Evolutionary conservation across 2,888 invertebrate species (phyloP), one percentile per base, ranked within the genome.

Genomic region (Prostheceraeus crozeri): DNA sequence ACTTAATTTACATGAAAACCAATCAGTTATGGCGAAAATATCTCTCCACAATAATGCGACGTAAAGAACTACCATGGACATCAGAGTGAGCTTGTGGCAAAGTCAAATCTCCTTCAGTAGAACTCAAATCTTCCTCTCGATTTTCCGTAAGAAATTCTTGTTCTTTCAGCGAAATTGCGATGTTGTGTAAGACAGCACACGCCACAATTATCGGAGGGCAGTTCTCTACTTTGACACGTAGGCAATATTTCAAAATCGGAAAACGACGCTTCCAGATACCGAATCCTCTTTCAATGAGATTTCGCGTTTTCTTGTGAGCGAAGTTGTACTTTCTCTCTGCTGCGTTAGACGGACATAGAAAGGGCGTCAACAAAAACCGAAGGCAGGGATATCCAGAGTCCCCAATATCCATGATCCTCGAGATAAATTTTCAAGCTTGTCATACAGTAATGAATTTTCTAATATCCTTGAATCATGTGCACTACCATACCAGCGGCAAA

Each of bases 301-400:
- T 71, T 46, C 72, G 62, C 8, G 71, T 71, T 52, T 66, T 61
- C 23, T 71, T 71, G 31, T 70, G 70, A 3, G 69, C 64, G 46
- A 67, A 65, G 46, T 74, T 72, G 61, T 67, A 72, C 21, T 65
- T 54, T 27, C 66, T 58, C 59, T 73, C 66, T 23, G 67, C 66
- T 35, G 16, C 60, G 35, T 66, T 69, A 10, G 19, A 11, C 3
- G 67, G 66, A 31, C 66, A 58, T 3, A 45, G 36, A 4, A 72
- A 53, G 21, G 69, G 69, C 16, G 69, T 70, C 61, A 71, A 64
- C 21, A 71, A 62, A 62, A 68, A 70, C 25, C 62, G 61, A 30
- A 62, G 55, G 11, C 63, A 61, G 21, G 65, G 63, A 61, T 74
- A 72, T 6, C 71, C 70, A 61, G 66, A 66, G 64, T 74, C 73